phyloP scores from a whole-genome alignment of 2,797 vertebrate species.

The Sternarchorhynchus goeldii region DNA sequence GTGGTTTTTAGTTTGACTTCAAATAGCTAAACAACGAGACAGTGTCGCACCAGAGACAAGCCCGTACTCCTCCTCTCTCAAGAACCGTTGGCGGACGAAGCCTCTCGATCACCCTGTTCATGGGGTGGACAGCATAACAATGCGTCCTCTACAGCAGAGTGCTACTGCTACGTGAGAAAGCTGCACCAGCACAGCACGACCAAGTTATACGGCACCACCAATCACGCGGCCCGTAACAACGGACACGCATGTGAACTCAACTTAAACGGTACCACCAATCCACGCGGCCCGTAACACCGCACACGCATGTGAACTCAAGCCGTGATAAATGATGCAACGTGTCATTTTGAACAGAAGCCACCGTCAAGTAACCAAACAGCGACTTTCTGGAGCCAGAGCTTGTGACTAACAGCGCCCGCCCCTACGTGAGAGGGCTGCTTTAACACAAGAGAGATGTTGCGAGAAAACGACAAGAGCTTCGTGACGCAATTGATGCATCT shows the following conservation, averaged over 20 bases:
- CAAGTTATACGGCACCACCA: slow-evolving; percentile 9
- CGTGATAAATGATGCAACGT: slow-evolving; percentile 65
- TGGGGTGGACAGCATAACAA: background rate
- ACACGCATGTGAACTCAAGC: slow-evolving; percentile 56
- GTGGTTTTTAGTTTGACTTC: background rate
- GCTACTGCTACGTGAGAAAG: too few relatives aligned
- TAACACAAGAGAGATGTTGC: slow-evolving; percentile 40
- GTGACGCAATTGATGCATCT: slow-evolving; percentile 34
- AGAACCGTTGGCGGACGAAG: background rate
- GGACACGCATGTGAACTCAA: slow-evolving; percentile 56
- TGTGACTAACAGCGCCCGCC: slow-evolving; percentile 54
- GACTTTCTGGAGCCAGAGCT: slow-evolving; percentile 48
- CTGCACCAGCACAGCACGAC: too few relatives aligned
- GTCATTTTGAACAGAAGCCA: slow-evolving; percentile 58
- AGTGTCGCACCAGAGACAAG: background rate
- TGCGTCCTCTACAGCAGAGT: background rate
- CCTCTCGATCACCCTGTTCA: background rate
- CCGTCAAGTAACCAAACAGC: slow-evolving; percentile 56
- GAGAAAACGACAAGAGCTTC: slow-evolving; percentile 27
- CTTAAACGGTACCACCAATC: slow-evolving; percentile 19
- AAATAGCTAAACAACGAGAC: slow-evolving; percentile 4
- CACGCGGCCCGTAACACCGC: slow-evolving; percentile 52
- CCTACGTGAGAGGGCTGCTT: slow-evolving; percentile 35
- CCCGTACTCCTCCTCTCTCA: background rate
- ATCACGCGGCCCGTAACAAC: slow-evolving; percentile 50